A percentile compares a stretch with the other conserved stretches of the same genome.
phyloP scores from a whole-genome alignment of 2,797 vertebrate species.

The Melanitta fusca region DNA sequence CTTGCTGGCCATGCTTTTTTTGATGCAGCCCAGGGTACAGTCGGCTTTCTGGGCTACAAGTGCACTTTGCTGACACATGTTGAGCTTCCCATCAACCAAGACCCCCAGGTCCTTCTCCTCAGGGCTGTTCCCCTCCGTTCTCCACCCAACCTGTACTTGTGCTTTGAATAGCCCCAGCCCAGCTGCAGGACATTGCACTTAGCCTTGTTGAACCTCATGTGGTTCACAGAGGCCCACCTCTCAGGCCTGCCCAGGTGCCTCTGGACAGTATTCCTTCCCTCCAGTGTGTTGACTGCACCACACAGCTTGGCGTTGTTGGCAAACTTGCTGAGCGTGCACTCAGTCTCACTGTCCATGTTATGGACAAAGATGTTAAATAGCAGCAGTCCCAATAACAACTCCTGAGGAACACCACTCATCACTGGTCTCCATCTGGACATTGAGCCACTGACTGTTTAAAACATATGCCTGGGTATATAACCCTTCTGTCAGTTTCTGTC shows the following conservation, averaged over 20 bases:
- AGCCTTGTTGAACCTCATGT: neutral
- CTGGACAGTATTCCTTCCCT: neutral
- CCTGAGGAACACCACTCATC: neutral
- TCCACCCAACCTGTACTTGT: neutral
- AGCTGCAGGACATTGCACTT: neutral
- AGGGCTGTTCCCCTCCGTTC: neutral
- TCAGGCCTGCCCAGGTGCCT: neutral
- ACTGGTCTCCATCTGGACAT: neutral
- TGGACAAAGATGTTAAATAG: neutral
- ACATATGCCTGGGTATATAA: no score
- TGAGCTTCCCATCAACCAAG: neutral
- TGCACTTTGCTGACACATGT: neutral
- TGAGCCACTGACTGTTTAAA: neutral
- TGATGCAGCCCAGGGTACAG: neutral
- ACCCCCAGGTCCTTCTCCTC: neutral
- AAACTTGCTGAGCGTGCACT: neutral
- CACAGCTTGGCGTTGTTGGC: neutral
- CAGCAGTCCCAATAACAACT: neutral
- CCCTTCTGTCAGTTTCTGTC: neutral
- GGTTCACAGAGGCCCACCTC: neutral
- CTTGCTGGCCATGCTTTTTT: neutral
- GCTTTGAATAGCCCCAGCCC: neutral
- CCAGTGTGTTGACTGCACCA: neutral
- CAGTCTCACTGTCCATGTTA: neutral
- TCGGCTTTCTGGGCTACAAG: neutral